Conservation (phyloP, 2,113 vertebrate species). For the Melospiza georgiana region DNA sequence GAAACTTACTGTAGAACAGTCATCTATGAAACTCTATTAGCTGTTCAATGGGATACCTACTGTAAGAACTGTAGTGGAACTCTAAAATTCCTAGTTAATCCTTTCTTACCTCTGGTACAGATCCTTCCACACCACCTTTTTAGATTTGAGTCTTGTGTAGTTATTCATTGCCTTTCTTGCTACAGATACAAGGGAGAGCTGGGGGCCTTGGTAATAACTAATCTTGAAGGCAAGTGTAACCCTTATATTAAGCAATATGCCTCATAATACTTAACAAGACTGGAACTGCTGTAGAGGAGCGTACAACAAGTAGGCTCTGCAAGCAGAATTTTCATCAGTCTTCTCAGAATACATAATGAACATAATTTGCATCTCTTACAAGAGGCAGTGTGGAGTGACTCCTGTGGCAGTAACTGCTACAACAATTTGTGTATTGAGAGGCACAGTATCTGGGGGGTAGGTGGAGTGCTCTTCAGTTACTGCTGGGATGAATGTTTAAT, state of each 20-base stretch:
- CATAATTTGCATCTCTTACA: neutral
- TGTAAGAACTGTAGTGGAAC: neutral
- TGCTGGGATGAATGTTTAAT: neutral
- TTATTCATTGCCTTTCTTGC: neutral
- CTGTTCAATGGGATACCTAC: neutral
- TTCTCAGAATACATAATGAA: neutral
- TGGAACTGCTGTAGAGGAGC: neutral
- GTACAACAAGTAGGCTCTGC: neutral
- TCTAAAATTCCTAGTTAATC: neutral
- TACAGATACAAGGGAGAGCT: neutral
- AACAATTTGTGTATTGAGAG: neutral
- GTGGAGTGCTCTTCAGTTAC: neutral
- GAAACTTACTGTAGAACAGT: neutral
- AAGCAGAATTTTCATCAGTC: neutral
- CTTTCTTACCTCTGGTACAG: neutral
- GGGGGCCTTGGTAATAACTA: neutral
- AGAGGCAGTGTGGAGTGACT: neutral
- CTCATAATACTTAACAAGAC: neutral
- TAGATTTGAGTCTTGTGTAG: neutral
- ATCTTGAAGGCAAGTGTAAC: neutral
- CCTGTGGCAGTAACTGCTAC: neutral
- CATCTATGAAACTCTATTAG: neutral
- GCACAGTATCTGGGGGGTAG: neutral
- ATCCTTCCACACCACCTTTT: neutral
- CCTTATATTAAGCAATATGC: neutral